A percentile compares a stretch with the other conserved stretches of the same genome.
phyloP scores from a whole-genome alignment of 2,113 vertebrate genomes.

The Galeopterus variegatus region DNA sequence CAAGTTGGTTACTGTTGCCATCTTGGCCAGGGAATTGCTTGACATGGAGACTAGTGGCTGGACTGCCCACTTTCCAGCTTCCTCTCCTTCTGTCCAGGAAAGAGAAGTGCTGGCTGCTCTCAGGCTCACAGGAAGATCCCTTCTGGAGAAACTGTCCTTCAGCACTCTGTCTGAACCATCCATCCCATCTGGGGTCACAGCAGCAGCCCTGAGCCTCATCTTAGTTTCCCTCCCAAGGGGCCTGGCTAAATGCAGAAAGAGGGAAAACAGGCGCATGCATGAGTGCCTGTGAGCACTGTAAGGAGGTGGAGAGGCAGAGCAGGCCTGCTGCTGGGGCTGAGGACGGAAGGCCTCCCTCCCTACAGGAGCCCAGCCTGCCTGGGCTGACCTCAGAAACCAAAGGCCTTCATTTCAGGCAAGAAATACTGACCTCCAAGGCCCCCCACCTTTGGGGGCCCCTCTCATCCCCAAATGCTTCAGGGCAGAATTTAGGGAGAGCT shows the following conservation, averaged over 20 bases:
- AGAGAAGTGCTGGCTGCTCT: neutral
- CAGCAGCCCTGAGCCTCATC: neutral
- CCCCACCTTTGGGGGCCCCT: neutral
- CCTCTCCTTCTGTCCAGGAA: neutral
- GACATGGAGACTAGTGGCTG: neutral
- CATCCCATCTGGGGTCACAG: neutral
- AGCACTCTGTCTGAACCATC: neutral
- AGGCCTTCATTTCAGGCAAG: slow-evolving; percentile 42
- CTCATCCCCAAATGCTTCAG: slow-evolving; percentile 24
- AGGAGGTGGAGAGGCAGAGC: neutral
- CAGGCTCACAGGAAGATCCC: neutral
- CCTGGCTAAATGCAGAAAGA: neutral
- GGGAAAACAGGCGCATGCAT: accelerated
- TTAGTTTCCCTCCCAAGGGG: neutral
- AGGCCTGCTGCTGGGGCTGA: neutral
- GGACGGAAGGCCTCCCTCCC: neutral
- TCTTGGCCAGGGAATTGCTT: neutral
- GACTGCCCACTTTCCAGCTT: neutral
- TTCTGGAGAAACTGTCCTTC: neutral
- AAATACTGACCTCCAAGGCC: slow-evolving; percentile 26
- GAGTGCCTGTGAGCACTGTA: accelerated
- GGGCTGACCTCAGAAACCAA: slow-evolving; percentile 54
- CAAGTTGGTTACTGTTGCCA: neutral
- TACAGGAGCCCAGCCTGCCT: neutral
- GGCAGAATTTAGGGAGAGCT: slow-evolving; percentile 47